Conservation (phyloP, 2,888 invertebrate species). For the Chorisops tibialis region DNA sequence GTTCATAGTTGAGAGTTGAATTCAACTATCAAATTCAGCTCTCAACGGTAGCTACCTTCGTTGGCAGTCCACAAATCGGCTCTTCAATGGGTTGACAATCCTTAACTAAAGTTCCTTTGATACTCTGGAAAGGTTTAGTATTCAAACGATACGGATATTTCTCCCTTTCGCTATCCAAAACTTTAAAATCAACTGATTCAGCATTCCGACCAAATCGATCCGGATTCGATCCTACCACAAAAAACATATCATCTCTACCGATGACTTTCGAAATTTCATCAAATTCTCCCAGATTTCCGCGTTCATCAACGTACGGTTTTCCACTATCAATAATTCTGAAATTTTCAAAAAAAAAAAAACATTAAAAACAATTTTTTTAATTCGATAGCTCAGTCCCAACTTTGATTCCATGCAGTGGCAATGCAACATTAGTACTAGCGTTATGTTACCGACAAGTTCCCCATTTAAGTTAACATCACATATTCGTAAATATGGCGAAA, state of each 20-base stretch:
- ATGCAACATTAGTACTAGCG: neutral
- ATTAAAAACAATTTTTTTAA: no score
- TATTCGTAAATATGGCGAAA: conserved; percentile 10
- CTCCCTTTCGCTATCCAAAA: no score
- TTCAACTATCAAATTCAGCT: no score
- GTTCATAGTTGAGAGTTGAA: no score
- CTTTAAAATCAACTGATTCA: neutral
- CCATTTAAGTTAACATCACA: conserved; percentile 4
- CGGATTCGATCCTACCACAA: conserved; percentile 24
- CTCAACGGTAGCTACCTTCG: no score
- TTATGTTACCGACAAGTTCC: conserved; percentile 9
- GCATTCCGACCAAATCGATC: no score
- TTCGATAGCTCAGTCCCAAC: no score
- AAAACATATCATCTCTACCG: conserved; percentile 26
- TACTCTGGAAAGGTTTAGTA: neutral
- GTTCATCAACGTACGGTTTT: neutral
- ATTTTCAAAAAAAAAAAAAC: neutral
- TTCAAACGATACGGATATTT: conserved; percentile 7
- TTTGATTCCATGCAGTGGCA: neutral
- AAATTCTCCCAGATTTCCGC: conserved; percentile 6
- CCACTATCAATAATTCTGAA: neutral
- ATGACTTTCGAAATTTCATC: conserved; percentile 23
- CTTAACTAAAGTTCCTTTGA: neutral
- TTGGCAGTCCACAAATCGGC: no score
- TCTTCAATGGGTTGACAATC: neutral